phyloP scores from a whole-genome alignment of 2,113 vertebrate species.

The Corvus hawaiiensis region DNA sequence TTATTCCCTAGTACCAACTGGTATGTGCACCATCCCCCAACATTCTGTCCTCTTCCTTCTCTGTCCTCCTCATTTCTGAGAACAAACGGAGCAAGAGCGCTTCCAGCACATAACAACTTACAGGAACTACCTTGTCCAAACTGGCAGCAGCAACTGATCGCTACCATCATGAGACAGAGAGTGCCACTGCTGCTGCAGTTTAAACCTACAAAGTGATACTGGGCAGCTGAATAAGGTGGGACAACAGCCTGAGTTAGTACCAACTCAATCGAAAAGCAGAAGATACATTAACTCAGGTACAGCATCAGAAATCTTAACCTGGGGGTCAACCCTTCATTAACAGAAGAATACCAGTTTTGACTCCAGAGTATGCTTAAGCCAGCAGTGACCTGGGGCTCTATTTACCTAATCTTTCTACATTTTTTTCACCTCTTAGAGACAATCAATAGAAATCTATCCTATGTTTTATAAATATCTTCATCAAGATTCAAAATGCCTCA shows the following conservation, averaged over 20 bases:
- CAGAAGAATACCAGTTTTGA: background rate
- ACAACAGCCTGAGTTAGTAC: background rate
- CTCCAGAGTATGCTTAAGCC: background rate
- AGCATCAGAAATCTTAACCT: background rate
- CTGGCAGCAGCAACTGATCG: background rate
- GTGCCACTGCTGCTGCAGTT: background rate
- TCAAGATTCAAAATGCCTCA: background rate
- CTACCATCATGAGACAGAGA: background rate
- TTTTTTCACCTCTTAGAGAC: background rate
- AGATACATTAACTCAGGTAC: background rate
- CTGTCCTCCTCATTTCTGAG: slow-evolving; percentile 29
- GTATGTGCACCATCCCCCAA: slow-evolving; percentile 1
- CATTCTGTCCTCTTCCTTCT: slow-evolving; percentile 9
- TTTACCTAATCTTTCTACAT: background rate
- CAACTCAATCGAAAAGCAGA: background rate
- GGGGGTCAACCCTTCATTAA: background rate
- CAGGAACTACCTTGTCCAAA: slow-evolving; percentile 17
- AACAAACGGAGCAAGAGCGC: slow-evolving; percentile 24
- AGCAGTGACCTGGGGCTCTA: background rate
- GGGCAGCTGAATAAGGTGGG: background rate
- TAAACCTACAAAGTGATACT: background rate
- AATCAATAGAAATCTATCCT: background rate
- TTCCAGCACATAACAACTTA: slow-evolving; percentile 17
- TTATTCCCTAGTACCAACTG: background rate
- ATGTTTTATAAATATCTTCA: background rate